A percentile compares a stretch with the other conserved stretches of the same genome.
phyloP scores from a whole-genome alignment of 2,797 vertebrate species.

The Sebastes oblongus region DNA sequence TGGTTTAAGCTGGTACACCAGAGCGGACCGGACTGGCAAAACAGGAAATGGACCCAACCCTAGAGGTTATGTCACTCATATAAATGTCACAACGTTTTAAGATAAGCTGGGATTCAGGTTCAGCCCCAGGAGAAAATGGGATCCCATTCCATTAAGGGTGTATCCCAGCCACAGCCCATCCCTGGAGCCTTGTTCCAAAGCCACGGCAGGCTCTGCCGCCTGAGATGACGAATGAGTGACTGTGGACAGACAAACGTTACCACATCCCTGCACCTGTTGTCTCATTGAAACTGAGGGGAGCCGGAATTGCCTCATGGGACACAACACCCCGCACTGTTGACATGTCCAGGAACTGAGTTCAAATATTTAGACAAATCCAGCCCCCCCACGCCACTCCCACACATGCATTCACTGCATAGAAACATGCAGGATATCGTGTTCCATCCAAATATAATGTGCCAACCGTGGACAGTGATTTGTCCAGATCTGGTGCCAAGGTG shows the following conservation, averaged over 20 bases:
- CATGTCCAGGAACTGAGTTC: constrained; percentile 26
- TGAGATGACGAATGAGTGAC: constrained; percentile 26
- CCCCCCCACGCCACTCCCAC: not conserved
- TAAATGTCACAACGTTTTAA: not conserved
- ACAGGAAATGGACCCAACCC: not conserved
- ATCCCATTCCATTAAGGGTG: constrained; percentile 55
- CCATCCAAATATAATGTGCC: constrained; percentile 28
- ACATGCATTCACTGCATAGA: constrained; percentile 9
- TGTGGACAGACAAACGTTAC: constrained; percentile 44
- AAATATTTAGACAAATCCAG: not conserved
- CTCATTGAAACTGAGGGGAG: constrained; percentile 14
- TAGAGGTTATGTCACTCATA: not conserved
- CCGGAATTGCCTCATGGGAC: not conserved
- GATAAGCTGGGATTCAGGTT: constrained; percentile 9
- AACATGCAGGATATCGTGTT: constrained; percentile 30
- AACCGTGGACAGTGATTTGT: constrained; percentile 36
- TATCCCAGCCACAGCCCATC: constrained; percentile 67
- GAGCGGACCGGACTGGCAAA: not conserved
- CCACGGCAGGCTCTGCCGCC: not conserved
- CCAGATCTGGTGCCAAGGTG: constrained; percentile 44
- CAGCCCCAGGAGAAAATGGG: constrained; percentile 9
- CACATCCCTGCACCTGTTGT: constrained; percentile 76
- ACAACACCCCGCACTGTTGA: constrained; percentile 15
- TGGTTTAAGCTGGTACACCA: too few relatives aligned
- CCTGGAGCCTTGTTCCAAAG: constrained; percentile 31